Base-by-base conservation (phyloP, 2,797 vertebrate genomes). In the Spondyliosoma cantharus region DNA sequence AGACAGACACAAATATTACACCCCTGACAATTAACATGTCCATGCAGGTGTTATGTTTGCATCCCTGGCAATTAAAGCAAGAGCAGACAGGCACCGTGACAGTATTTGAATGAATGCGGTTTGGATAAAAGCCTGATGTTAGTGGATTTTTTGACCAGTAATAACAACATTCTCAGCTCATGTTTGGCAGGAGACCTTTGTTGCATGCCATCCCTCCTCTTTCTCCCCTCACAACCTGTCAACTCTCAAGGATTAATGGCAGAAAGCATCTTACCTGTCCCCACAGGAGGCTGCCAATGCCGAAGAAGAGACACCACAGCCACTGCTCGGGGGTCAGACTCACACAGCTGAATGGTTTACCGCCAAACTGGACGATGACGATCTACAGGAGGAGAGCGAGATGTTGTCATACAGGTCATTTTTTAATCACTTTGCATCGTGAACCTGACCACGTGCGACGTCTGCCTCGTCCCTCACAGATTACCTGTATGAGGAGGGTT, bases 271-370 rank as follows among this genome's bases (percentile, higher is more conserved):
- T 93, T 90, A 98, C 98, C 97, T 99, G 97, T 83, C 97, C 98
- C 97, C 98, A 99, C 5, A 99, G 93, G 42, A 99, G 96, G 90
- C 96, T 97, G 78, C 97, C 96, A 11, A 99, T 57, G 66, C 98
- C 98, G 87, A 99, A 94, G 89, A 98, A 97, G 88, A 98, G 86
- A 83, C 98, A 99, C 98, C 98, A 99, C 91, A 98, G 95, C 98
- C 98, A 99, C 87, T 99, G 97, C 79, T 97, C 97, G 42, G 96
- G 75, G 86, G 93, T 93, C 76, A 99, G 93, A 0, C 94, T 90
- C 8, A 96, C 96, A 82, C 97, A 99, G 92, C 97, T 99, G 88
- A 99, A 98, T 0, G 97, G 97, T 85, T 98, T 98, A 7, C 97
- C 98, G 42, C 97, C 97, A 88, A 98, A 97, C 92, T 99, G 97